Percentiles rank a stretch among this genome's conserved stretches.
Conservation (phyloP, 2,797 vertebrate genomes). For the Aeoliscus strigatus region DNA sequence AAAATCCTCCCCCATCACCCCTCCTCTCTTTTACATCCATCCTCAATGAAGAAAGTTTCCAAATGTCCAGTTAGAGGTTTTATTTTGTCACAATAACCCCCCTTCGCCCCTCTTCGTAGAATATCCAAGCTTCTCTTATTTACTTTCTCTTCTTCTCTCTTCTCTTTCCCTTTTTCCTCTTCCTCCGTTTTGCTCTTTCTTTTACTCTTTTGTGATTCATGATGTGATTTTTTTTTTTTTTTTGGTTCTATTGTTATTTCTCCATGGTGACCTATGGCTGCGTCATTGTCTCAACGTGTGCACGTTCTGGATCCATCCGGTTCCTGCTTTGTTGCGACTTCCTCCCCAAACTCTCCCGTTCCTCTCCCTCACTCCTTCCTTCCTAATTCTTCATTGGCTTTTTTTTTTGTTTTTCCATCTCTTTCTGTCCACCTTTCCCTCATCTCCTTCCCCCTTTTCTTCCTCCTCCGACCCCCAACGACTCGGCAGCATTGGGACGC, state of each 20-base stretch:
- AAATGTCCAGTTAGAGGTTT: too few relatives aligned
- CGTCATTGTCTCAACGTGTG: too few relatives aligned
- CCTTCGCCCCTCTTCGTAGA: too few relatives aligned
- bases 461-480: slow-evolving; percentile 67
- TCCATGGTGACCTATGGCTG: too few relatives aligned
- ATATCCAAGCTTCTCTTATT: too few relatives aligned
- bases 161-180: slow-evolving; percentile 47
- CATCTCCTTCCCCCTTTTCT: slow-evolving; percentile 33
- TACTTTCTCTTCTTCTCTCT: slow-evolving; percentile 77
- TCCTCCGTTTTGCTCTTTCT: slow-evolving; percentile 10
- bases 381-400: slow-evolving; percentile 13
- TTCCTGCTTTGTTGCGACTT: too few relatives aligned
- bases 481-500: slow-evolving; percentile 94
- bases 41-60: too few relatives aligned
- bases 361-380: slow-evolving; percentile 15
- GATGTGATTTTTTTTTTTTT: slow-evolving; percentile 37
- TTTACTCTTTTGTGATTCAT: slow-evolving; percentile 30
- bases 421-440: not conserved
- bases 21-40: too few relatives aligned
- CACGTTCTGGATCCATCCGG: too few relatives aligned
- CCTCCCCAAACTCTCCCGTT: slow-evolving; percentile 62
- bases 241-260: not conserved
- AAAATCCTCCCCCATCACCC: too few relatives aligned
- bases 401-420: slow-evolving; percentile 21
- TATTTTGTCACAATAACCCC: too few relatives aligned